Base-by-base conservation (phyloP, 2,797 vertebrate genomes). In the Momotus momota region DNA sequence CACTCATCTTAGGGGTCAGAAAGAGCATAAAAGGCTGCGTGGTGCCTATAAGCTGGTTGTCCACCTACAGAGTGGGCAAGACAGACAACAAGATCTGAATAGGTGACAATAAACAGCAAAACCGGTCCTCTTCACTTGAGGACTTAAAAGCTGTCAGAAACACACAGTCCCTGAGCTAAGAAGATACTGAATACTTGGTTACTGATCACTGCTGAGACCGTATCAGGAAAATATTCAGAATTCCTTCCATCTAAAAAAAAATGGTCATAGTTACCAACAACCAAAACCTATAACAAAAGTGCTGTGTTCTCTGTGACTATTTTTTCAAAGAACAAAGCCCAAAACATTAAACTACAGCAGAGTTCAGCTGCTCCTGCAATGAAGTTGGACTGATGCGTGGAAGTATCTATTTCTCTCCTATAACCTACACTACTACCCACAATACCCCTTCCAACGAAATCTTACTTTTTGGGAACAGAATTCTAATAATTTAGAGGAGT, bases 11-110 rank as follows among this genome's bases (percentile, higher is more conserved):
- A 9, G 99, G 99, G 0, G 99, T 99, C 94, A 99, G 98, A 15
- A 98, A 99, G 27, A 99, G 98, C 98, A 99, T 98, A 69, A 99
- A 99, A 7, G 99, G 99, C 86, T 98, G 98, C 3, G 99, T 99
- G 94, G 99, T 99, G 7, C 99, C 99, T 55, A 99, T 98, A 35
- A 99, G 98, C 95, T 99, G 99, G 97, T 99, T 99, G 97, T 99
- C 99, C 92, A 99, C 99, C 99, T 99, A 84, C 52, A 61, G 12
- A 46, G 48, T 0, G 22, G 86, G 72, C 46, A 79, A 49, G 43
- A 40, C 26, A 75, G 66, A 64, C 29, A 78, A 90, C 13, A 66
- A 29, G 45, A 74, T 0, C 55, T 60, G 43, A 66, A 6, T 2
- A 43, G 17, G 10, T 41, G 12, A 67, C 19, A 31, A 38, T 5